These are phyloP conservation scores for Pungitius pungitius DNA, from an alignment of 2,113 vertebrate species.

Conservation along the genomic window DNA sequence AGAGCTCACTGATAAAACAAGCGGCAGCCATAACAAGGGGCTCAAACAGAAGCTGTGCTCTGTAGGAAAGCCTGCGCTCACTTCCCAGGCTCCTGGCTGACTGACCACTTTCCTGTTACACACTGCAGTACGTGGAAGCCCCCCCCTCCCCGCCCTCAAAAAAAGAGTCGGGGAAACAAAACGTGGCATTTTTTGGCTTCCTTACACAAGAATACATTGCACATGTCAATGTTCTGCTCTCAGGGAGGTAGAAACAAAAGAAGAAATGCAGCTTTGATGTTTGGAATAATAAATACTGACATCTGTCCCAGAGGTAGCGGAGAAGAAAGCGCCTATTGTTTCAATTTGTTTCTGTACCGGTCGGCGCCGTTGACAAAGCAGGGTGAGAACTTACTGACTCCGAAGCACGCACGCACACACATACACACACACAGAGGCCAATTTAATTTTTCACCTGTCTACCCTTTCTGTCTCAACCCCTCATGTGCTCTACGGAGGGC, in stretches of 20 bases:
- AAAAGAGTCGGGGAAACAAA: slow-evolving; percentile 76
- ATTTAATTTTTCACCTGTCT: slow-evolving; percentile 62
- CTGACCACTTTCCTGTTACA: slow-evolving; percentile 67
- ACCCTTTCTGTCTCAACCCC: slow-evolving; percentile 36
- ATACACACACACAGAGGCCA: neutral
- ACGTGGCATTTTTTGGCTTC: slow-evolving; percentile 68
- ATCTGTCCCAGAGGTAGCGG: slow-evolving; percentile 60
- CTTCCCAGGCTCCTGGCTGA: slow-evolving; percentile 69
- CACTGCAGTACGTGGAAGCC: slow-evolving; percentile 74
- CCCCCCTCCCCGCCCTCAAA: neutral
- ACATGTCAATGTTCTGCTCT: slow-evolving; percentile 54
- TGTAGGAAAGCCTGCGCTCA: slow-evolving; percentile 69
- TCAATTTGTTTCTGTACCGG: slow-evolving; percentile 65
- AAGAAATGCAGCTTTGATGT: slow-evolving; percentile 76
- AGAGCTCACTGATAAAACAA: slow-evolving; percentile 77
- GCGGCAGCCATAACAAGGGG: slow-evolving; percentile 71
- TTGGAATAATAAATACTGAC: slow-evolving; percentile 78
- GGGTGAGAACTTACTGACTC: slow-evolving; percentile 47
- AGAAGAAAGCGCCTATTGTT: slow-evolving; percentile 73
- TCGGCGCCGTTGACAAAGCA: slow-evolving; percentile 32
- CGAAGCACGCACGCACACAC: slow-evolving; percentile 4
- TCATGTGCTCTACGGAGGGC: slow-evolving; percentile 43
- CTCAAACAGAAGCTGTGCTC: slow-evolving; percentile 65
- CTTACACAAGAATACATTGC: slow-evolving; percentile 73
- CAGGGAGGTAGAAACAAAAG: slow-evolving; percentile 56